phyloP scores from a whole-genome alignment of 2,888 invertebrate species.

The Apodemia hepburni region DNA sequence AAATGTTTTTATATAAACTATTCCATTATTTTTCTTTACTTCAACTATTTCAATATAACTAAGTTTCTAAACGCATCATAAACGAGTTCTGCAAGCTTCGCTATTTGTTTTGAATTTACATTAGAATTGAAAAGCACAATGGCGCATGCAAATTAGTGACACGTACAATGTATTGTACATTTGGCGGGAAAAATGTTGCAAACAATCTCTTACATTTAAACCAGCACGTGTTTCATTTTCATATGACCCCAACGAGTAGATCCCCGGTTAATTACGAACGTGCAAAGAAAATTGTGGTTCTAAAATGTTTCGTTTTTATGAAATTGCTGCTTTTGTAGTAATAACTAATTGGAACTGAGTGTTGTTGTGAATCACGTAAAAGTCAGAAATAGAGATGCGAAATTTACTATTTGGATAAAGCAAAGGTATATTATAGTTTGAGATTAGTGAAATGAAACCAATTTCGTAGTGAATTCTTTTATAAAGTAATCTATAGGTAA shows the following conservation, averaged over 20 bases:
- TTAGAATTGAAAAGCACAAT: constrained; percentile 45
- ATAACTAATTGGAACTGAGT: constrained; percentile 3
- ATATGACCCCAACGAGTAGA: constrained; percentile 14
- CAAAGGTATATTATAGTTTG: too few relatives aligned
- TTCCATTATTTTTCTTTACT: neutral
- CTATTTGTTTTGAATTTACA: constrained; percentile 46
- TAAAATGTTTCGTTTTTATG: constrained; percentile 1
- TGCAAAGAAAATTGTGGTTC: constrained; percentile 1
- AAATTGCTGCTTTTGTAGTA: constrained; percentile 5
- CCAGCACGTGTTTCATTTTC: constrained; percentile 5
- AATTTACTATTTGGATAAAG: too few relatives aligned
- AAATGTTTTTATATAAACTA: too few relatives aligned
- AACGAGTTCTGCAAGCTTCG: constrained; percentile 20
- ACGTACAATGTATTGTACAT: constrained; percentile 22
- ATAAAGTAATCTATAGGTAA: too few relatives aligned
- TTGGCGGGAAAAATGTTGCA: constrained; percentile 27
- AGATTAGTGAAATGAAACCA: too few relatives aligned
- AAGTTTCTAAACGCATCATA: neutral
- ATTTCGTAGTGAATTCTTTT: too few relatives aligned
- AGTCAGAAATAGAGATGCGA: too few relatives aligned
- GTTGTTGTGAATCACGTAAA: too few relatives aligned
- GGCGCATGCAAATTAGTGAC: constrained; percentile 38
- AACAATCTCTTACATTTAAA: constrained; percentile 3
- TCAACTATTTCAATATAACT: neutral
- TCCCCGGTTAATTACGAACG: constrained; percentile 8